phyloP scores from a whole-genome alignment of 2,888 invertebrate genomes.

The Coleophora flavipennella region DNA sequence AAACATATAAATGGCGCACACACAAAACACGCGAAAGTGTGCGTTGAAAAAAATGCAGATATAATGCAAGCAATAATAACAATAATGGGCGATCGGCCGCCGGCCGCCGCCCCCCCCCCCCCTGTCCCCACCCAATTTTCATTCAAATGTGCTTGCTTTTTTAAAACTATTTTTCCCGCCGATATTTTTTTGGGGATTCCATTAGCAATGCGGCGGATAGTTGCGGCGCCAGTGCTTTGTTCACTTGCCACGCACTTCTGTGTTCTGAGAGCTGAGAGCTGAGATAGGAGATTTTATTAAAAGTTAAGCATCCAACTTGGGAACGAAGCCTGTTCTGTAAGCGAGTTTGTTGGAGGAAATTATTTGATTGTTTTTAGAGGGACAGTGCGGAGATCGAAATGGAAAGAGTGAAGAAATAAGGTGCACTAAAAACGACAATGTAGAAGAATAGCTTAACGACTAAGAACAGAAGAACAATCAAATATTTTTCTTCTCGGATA shows the following conservation, averaged over 20 bases:
- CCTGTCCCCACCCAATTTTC: slow-evolving; percentile 65
- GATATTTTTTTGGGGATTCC: slow-evolving; percentile 68
- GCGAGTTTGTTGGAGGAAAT: no score
- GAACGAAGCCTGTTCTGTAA: neutral
- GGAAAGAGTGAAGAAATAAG: no score
- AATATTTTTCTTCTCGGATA: no score
- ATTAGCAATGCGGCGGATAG: slow-evolving; percentile 58
- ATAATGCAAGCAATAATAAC: slow-evolving; percentile 72
- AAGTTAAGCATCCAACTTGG: slow-evolving; percentile 26
- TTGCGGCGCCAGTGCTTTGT: slow-evolving; percentile 39
- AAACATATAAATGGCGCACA: slow-evolving; percentile 63
- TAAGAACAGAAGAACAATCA: no score
- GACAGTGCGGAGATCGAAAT: no score
- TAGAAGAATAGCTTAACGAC: no score
- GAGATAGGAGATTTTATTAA: slow-evolving; percentile 37
- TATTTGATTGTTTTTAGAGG: no score
- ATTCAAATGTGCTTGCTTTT: slow-evolving; percentile 67
- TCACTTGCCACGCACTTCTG: slow-evolving; percentile 27
- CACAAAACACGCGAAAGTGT: slow-evolving; percentile 41
- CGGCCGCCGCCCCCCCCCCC: slow-evolving; percentile 40
- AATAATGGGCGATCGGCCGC: slow-evolving; percentile 69
- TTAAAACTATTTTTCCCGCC: slow-evolving; percentile 55
- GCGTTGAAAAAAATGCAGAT: slow-evolving; percentile 69
- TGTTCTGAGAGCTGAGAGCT: slow-evolving; percentile 19
- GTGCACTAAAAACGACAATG: no score